phyloP scores from a whole-genome alignment of 2,888 invertebrate genomes.

The Spodoptera exigua region DNA sequence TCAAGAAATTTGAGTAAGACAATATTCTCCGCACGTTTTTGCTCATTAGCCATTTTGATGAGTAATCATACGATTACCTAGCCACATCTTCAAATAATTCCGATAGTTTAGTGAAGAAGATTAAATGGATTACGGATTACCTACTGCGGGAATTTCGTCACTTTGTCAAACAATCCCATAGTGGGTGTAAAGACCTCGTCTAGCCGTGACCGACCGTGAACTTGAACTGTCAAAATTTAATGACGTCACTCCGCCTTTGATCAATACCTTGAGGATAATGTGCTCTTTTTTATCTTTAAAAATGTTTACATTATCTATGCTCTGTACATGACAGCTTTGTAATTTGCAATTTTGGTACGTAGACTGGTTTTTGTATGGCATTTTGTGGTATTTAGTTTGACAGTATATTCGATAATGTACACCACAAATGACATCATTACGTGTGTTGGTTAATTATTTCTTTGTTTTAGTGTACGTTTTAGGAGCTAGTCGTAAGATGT shows the following conservation, averaged over 20 bases:
- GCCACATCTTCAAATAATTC: conserved; percentile 12
- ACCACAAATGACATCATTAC: too few relatives aligned
- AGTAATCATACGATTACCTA: conserved; percentile 27
- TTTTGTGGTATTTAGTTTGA: too few relatives aligned
- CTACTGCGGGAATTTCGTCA: conserved; percentile 27
- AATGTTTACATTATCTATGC: conserved; percentile 7
- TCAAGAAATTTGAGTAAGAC: background rate
- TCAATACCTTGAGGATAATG: conserved; percentile 3
- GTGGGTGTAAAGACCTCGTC: conserved; percentile 33
- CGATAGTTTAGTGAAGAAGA: conserved; percentile 10
- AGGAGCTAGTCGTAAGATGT: too few relatives aligned
- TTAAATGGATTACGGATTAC: conserved; percentile 12
- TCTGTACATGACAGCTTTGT: too few relatives aligned
- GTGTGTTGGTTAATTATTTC: too few relatives aligned
- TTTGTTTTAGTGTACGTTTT: too few relatives aligned
- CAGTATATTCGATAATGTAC: too few relatives aligned
- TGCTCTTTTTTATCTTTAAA: conserved; percentile 4
- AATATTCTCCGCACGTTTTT: conserved; percentile 10
- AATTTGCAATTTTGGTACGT: too few relatives aligned
- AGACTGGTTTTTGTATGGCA: too few relatives aligned
- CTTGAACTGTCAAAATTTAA: conserved; percentile 34
- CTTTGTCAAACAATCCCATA: conserved; percentile 29
- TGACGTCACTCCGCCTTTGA: conserved; percentile 36
- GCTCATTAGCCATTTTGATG: conserved; percentile 24
- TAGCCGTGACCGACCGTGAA: conserved; percentile 49